Evolutionary conservation across 53 echinoderm and acorn worm species (phyloP).

Genomic region (Echinometra lucunter): DNA sequence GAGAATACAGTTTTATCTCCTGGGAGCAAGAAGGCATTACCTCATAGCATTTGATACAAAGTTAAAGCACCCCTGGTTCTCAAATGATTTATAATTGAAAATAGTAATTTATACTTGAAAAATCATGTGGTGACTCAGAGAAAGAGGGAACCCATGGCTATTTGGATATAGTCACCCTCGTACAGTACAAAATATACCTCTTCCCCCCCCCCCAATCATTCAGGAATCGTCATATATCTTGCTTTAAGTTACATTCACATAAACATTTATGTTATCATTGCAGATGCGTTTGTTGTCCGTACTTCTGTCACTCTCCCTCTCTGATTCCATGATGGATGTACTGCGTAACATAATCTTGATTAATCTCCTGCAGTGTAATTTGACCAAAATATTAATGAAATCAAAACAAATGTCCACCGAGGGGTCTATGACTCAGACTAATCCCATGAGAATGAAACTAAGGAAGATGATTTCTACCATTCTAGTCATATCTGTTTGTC

Average conservation of each 20-base stretch:
- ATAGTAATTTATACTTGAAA: too few relatives aligned
- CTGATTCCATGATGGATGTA: slow-evolving; percentile 13
- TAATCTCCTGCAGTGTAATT: slow-evolving; percentile 15
- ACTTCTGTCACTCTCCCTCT: neutral
- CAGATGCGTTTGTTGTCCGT: neutral
- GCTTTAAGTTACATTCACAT: neutral
- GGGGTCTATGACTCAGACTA: slow-evolving; percentile 33
- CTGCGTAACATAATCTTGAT: slow-evolving; percentile 25
- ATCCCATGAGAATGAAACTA: slow-evolving; percentile 23
- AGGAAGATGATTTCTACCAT: neutral
- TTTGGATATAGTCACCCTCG: neutral
- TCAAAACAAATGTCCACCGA: slow-evolving; percentile 9
- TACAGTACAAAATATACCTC: neutral
- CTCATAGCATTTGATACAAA: too few relatives aligned
- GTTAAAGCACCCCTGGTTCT: too few relatives aligned
- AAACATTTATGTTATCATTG: slow-evolving; percentile 23
- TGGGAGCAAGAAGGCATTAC: too few relatives aligned
- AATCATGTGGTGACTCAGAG: neutral
- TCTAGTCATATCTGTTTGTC: neutral
- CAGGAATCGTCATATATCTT: neutral
- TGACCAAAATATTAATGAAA: slow-evolving; percentile 24
- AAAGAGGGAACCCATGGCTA: neutral
- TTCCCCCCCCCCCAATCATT: neutral
- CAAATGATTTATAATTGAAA: too few relatives aligned
- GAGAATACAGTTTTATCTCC: too few relatives aligned